Percentiles rank a stretch among this genome's conserved stretches.
These are phyloP conservation scores for Pecten maximus DNA, from an alignment of 2,888 invertebrate genomes.

Conservation along the genomic window DNA sequence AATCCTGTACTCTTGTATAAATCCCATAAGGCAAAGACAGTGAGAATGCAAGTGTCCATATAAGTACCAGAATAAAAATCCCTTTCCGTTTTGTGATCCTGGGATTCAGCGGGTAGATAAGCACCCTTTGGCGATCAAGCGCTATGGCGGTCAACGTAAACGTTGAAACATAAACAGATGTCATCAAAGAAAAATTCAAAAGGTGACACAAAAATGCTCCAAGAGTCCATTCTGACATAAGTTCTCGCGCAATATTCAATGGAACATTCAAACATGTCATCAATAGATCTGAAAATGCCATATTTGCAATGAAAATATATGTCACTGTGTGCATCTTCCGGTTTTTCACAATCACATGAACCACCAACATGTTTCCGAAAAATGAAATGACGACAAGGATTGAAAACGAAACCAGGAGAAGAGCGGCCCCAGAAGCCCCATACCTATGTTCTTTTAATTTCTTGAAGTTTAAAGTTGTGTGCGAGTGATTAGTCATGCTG, in stretches of 20 bases:
- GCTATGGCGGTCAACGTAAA: constrained; percentile 83
- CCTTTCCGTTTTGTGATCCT: constrained; percentile 81
- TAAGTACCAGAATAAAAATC: constrained; percentile 76
- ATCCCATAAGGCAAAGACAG: constrained; percentile 82
- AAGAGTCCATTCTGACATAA: constrained; percentile 83
- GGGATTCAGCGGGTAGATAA: constrained; percentile 82
- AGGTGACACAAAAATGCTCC: constrained; percentile 82
- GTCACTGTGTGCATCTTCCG: constrained; percentile 53
- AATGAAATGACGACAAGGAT: constrained; percentile 46
- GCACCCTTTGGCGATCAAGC: constrained; percentile 82
- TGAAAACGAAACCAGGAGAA: constrained; percentile 43
- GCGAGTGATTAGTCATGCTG: not conserved
- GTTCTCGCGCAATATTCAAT: constrained; percentile 82
- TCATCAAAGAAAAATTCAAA: constrained; percentile 82
- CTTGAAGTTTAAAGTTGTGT: not conserved
- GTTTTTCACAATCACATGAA: constrained; percentile 48
- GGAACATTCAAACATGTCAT: constrained; percentile 82
- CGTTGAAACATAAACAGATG: constrained; percentile 83
- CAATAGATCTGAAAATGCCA: constrained; percentile 77
- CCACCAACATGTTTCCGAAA: constrained; percentile 50
- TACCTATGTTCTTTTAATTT: not conserved
- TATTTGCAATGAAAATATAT: constrained; percentile 63
- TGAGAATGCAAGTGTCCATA: constrained; percentile 80
- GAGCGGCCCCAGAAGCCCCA: not conserved
- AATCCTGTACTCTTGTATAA: constrained; percentile 73